Base-by-base conservation (phyloP, 2,797 vertebrate species). In the Gadopsis marmoratus region DNA sequence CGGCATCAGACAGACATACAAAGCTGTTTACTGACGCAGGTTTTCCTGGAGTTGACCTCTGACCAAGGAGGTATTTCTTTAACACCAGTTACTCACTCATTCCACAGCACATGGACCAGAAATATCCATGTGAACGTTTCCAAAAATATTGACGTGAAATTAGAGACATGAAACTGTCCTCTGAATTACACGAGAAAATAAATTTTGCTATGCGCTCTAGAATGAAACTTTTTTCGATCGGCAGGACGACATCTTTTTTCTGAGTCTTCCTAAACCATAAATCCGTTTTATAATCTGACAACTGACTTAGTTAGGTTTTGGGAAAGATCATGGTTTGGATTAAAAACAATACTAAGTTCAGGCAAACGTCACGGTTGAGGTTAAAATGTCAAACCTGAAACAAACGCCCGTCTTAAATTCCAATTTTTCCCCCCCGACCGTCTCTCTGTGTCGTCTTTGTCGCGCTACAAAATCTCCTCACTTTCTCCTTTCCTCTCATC, bases 21-120 rank as follows among this genome's bases (percentile, higher is more conserved):
- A 60, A 76, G 62, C 13, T 55, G 19, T 53, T 74, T 63, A 61
- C 71, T 39, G 48, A 60, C 13, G 55, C 59, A 71, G 54, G 45
- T 83, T 59, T 68, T 67, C 7, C 37, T 0, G 4, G 43, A 55
- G 35, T 12, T 65, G 41, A 79, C 65, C 61, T 31, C 33, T 47
- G 37, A 64, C 41, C 37, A 62, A 35, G 31, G 23, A 51, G 13
- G 47, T 55, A 50, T 64, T 59, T 69, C 31, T 61, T 73, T 45
- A 61, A 35, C 66, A 67, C 53, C 41, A 16, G 9, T 14, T 50
- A 41, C 29, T 54, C 12, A 50, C 16, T 56, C 5, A 9, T 59
- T 74, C 23, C 26, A 19, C 47, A 53, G 39, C 16, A 58, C 12
- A 21, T 14, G 16, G 35, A 64, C 70, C n/a, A 63, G 59, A 66